phyloP scores from a whole-genome alignment of 2,888 invertebrate genomes.

The Amphipoea oculea region DNA sequence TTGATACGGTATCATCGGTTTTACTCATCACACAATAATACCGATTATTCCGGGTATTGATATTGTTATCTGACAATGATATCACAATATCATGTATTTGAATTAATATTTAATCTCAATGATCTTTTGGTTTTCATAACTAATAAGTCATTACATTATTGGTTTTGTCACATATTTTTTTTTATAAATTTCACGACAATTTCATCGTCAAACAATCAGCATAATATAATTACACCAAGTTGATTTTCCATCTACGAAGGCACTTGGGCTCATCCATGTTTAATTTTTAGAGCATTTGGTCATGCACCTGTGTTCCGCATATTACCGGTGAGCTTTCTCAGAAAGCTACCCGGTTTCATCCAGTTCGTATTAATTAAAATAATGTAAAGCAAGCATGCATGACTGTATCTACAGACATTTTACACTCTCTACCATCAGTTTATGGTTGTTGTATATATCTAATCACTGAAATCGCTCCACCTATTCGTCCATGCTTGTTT shows the following conservation, averaged over 20 bases:
- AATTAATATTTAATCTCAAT: slow-evolving; percentile 3
- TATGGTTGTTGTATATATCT: slow-evolving; percentile 44
- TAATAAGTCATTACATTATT: not conserved
- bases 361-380: slow-evolving; percentile 7
- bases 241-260: not conserved
- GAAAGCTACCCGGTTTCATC: slow-evolving; percentile 17
- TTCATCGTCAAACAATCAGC: slow-evolving; percentile 13
- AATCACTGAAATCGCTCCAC: slow-evolving; percentile 47
- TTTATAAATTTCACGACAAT: not conserved
- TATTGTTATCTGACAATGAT: slow-evolving; percentile 1
- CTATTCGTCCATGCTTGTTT: slow-evolving; percentile 57
- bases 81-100: not conserved
- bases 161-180: not conserved
- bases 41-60: slow-evolving; percentile 14
- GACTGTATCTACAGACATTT: slow-evolving; percentile 25
- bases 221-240: slow-evolving; percentile 13
- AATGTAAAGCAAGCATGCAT: slow-evolving; percentile 54
- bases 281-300: slow-evolving; percentile 44
- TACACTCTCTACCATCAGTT: not conserved
- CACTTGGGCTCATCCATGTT: slow-evolving; percentile 27
- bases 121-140: not conserved
- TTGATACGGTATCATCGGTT: slow-evolving; percentile 21
- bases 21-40: slow-evolving; percentile 21
- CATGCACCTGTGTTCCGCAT: slow-evolving; percentile 18
- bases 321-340: slow-evolving; percentile 13